Evolutionary conservation across 53 echinoderm and acorn worm genomes (phyloP).

Genomic region (Hippasteria phrygiana): DNA sequence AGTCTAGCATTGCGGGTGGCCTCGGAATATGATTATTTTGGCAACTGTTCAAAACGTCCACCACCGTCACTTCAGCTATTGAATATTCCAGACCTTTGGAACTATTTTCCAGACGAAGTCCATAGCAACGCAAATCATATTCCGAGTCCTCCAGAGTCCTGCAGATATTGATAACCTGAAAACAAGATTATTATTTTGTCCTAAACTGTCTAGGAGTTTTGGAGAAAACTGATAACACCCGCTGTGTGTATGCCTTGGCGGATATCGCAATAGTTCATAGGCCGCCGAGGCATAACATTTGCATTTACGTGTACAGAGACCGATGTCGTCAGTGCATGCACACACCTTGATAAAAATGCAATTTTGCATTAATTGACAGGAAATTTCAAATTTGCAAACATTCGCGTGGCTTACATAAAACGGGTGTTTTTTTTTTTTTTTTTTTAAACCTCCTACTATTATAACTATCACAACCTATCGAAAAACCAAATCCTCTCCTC

Average conservation of each 20-base stretch:
- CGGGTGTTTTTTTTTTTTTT: background rate
- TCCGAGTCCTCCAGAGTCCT: background rate
- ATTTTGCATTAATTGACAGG: conserved; percentile 15
- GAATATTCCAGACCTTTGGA: conserved; percentile 63
- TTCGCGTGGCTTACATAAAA: conserved; percentile 1
- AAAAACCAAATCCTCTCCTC: no score
- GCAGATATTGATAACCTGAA: conserved; percentile 18
- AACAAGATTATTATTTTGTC: background rate
- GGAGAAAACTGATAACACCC: background rate
- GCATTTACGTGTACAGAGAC: conserved; percentile 13
- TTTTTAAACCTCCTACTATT: no score
- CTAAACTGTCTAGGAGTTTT: background rate
- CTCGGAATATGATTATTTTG: background rate
- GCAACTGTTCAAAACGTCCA: background rate
- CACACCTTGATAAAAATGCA: background rate
- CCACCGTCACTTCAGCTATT: no score
- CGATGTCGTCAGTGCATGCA: background rate
- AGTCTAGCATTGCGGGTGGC: background rate
- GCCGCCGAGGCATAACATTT: background rate
- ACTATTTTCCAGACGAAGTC: conserved; percentile 15
- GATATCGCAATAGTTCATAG: no score
- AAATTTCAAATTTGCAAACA: conserved; percentile 20
- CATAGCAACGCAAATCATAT: background rate
- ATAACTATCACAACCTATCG: no score
- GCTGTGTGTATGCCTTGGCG: no score